Conservation (phyloP, 2,797 vertebrate genomes). For the Tragopan temminckii region DNA sequence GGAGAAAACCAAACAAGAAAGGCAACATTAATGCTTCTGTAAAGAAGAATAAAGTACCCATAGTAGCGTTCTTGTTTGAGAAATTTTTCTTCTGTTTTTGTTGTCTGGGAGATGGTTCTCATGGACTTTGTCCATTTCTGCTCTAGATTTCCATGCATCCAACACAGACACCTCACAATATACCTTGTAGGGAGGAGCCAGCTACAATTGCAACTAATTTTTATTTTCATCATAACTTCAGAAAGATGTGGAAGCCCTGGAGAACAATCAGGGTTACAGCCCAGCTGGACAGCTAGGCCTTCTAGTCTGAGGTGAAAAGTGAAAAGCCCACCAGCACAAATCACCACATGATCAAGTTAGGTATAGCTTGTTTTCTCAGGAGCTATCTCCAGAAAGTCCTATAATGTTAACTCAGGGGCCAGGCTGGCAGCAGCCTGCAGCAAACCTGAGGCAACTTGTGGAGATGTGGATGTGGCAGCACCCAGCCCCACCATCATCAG, state of each 20-base stretch:
- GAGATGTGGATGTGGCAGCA: not conserved
- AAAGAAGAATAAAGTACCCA: not conserved
- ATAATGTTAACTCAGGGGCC: not conserved
- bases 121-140: not conserved
- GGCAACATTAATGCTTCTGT: not conserved
- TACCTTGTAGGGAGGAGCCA: not conserved
- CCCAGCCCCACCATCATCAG: not conserved
- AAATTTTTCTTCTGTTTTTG: not conserved
- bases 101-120: not conserved
- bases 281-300: not conserved
- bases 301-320: not conserved
- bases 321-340: not conserved
- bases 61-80: not conserved
- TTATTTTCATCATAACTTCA: not conserved
- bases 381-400: not conserved
- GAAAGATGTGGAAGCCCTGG: not conserved
- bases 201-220: not conserved
- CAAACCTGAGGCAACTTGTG: not conserved
- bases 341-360: not conserved
- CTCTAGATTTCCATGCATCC: rapidly evolving
- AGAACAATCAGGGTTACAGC: not conserved
- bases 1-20: not conserved
- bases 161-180: not conserved
- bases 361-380: not conserved
- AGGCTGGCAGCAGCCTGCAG: not conserved